phyloP scores from a whole-genome alignment of 2,113 vertebrate genomes.

The Hippocampus guttulatus region DNA sequence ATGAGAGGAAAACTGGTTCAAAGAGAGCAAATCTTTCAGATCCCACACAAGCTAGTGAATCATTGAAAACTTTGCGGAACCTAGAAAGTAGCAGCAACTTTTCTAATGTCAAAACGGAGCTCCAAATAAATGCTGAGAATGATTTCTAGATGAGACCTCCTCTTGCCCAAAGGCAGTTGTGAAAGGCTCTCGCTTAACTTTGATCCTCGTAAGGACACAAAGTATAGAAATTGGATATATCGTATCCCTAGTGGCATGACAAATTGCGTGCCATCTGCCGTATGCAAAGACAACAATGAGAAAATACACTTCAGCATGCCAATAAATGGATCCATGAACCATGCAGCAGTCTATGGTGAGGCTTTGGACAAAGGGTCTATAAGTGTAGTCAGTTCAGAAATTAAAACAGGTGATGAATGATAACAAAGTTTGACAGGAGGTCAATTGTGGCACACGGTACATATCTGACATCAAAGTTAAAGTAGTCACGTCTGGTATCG shows the following conservation, averaged over 20 bases:
- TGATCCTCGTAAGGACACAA: too few species aligned
- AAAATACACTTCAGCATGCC: neutral
- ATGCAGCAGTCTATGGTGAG: neutral
- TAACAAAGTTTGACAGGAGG: constrained; percentile 18
- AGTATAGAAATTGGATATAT: neutral
- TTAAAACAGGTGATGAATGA: constrained; percentile 11
- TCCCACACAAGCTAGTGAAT: neutral
- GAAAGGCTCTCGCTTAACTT: too few species aligned
- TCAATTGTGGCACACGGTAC: constrained; percentile 4
- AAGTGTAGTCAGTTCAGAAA: constrained; percentile 4
- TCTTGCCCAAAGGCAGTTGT: too few species aligned
- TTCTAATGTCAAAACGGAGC: too few species aligned
- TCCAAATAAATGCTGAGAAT: too few species aligned
- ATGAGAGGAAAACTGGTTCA: neutral
- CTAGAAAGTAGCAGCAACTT: neutral
- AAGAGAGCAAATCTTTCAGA: neutral
- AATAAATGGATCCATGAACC: neutral
- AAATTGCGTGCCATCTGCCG: neutral
- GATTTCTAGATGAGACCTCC: too few species aligned
- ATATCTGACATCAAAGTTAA: constrained; percentile 5
- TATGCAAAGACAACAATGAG: neutral
- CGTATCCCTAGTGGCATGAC: neutral
- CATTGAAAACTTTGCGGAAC: neutral
- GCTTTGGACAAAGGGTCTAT: neutral
- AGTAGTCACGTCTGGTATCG: neutral